Evolutionary conservation across 2,113 vertebrate genomes (phyloP).

Genomic region (Sardina pilchardus): DNA sequence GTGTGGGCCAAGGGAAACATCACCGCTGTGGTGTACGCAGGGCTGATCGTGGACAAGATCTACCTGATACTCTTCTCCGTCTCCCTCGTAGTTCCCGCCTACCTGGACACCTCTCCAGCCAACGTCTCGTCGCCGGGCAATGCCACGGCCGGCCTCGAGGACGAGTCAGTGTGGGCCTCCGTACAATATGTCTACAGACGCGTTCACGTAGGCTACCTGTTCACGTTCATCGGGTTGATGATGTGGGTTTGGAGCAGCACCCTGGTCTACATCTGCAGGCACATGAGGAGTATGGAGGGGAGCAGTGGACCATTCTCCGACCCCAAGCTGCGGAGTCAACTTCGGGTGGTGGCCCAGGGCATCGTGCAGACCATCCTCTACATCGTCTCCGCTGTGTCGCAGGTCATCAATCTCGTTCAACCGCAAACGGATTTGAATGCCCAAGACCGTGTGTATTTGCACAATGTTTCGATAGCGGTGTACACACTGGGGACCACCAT

Average conservation of each 20-base stretch:
- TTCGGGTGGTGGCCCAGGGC: conserved; percentile 37
- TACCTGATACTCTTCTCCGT: conserved; percentile 27
- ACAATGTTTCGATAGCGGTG: neutral
- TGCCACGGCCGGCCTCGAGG: neutral
- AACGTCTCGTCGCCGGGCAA: neutral
- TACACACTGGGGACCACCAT: neutral
- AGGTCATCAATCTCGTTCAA: neutral
- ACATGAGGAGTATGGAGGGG: conserved; percentile 41
- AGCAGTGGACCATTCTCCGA: conserved; percentile 20
- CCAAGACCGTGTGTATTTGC: neutral
- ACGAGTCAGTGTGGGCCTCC: neutral
- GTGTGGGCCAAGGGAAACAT: conserved; percentile 41
- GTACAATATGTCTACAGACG: neutral
- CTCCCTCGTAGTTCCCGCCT: neutral
- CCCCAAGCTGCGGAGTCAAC: conserved; percentile 33
- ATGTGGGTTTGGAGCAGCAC: conserved; percentile 36
- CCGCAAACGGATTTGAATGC: neutral
- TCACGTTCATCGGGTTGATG: neutral
- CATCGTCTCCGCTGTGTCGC: neutral
- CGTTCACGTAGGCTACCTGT: neutral
- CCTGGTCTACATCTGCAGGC: conserved; percentile 23
- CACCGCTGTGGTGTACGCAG: neutral
- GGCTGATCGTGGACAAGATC: conserved; percentile 33
- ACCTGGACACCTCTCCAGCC: neutral
- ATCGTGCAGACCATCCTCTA: conserved; percentile 42